Evolutionary conservation across 2,797 vertebrate species (phyloP).

Genomic region (Eleutherodactylus coqui): DNA sequence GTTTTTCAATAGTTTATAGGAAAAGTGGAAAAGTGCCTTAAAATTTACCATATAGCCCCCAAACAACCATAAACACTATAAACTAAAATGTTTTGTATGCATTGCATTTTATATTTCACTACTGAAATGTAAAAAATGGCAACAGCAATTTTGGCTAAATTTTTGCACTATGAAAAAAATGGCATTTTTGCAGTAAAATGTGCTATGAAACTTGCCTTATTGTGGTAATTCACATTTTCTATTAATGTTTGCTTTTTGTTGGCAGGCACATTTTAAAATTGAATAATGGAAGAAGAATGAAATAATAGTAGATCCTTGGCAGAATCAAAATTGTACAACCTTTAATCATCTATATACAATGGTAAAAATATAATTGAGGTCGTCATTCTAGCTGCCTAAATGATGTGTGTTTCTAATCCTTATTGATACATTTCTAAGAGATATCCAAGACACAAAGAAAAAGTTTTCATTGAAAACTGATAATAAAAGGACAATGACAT

Average conservation of each 20-base stretch:
- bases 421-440: constrained; percentile 30
- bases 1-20: no score
- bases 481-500: constrained; percentile 23
- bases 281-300: not conserved
- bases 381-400: not conserved
- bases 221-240: not conserved
- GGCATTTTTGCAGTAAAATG: no score
- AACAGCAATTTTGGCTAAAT: no score
- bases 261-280: not conserved
- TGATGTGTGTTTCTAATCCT: constrained; percentile 21
- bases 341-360: not conserved
- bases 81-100: no score
- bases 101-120: no score
- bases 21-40: no score
- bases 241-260: not conserved
- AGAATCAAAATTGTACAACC: not conserved
- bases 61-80: no score
- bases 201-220: no score
- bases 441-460: constrained; percentile 4
- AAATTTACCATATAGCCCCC: no score
- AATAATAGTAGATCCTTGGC: not conserved
- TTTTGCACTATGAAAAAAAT: no score
- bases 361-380: constrained; percentile 28
- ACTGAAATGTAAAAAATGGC: no score
- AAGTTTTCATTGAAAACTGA: constrained; percentile 17